Evolutionary conservation across 2,888 invertebrate species (phyloP).

Genomic region (Zootermopsis nevadensis): DNA sequence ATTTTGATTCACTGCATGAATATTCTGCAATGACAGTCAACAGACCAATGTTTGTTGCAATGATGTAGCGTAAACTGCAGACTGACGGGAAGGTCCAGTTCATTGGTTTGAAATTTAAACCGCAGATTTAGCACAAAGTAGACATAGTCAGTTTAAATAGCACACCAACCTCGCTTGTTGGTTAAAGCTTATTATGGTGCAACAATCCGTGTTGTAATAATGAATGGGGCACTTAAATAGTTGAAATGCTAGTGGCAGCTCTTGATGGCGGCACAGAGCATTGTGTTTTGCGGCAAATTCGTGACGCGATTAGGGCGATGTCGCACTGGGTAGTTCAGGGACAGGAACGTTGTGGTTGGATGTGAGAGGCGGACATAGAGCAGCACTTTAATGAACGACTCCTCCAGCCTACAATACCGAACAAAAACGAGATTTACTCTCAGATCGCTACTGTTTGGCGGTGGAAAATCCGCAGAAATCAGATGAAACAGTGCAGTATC

Average conservation of each 20-base stretch:
- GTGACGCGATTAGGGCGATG: not conserved
- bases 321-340: not conserved
- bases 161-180: not conserved
- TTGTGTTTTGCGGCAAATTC: no score
- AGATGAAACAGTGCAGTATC: no score
- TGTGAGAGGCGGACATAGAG: no score
- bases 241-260: not conserved
- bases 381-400: no score
- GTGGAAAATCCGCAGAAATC: no score
- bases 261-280: no score
- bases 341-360: not conserved
- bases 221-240: constrained; percentile 13
- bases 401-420: no score
- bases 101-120: not conserved
- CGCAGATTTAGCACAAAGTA: not conserved
- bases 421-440: no score
- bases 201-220: not conserved
- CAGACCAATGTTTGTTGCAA: not conserved
- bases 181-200: not conserved
- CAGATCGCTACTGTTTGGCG: no score
- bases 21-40: not conserved
- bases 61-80: not conserved
- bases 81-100: not conserved
- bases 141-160: not conserved
- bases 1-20: not conserved